phyloP scores from a whole-genome alignment of 2,797 vertebrate species.

The Lepilemur ruficaudatus region DNA sequence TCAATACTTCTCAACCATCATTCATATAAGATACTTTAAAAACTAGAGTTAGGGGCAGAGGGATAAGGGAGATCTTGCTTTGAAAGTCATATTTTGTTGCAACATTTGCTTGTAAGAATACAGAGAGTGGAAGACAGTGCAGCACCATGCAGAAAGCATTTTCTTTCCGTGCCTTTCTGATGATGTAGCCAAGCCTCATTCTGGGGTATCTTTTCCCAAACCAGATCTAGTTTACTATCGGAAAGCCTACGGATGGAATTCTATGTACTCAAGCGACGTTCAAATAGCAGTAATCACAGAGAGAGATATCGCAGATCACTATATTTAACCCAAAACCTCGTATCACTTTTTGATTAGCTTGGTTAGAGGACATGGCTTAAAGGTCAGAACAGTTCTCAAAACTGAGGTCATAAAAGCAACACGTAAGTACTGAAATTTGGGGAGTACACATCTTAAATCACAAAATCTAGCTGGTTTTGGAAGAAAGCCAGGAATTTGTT shows the following conservation, averaged over 20 bases:
- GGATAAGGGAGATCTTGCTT: background rate
- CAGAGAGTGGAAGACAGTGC: background rate
- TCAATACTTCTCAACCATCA: background rate
- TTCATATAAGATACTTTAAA: background rate
- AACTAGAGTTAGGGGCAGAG: background rate
- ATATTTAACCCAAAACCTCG: fast-evolving
- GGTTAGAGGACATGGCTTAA: background rate
- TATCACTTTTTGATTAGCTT: background rate
- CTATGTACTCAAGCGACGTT: fast-evolving
- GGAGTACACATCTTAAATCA: background rate
- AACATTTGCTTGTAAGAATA: background rate
- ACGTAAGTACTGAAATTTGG: no score
- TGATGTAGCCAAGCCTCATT: background rate
- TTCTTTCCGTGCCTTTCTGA: background rate
- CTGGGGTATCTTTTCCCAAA: background rate
- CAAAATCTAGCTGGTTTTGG: background rate
- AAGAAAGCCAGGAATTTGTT: background rate
- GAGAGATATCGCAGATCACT: background rate
- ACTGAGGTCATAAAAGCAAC: background rate
- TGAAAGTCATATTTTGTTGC: background rate
- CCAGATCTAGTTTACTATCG: background rate
- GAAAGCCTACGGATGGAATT: background rate
- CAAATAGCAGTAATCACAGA: background rate
- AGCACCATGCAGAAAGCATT: background rate
- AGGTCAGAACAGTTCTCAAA: background rate